These are phyloP conservation scores for Noturus placidus DNA, from an alignment of 2,113 vertebrate species.

Conservation along the genomic window DNA sequence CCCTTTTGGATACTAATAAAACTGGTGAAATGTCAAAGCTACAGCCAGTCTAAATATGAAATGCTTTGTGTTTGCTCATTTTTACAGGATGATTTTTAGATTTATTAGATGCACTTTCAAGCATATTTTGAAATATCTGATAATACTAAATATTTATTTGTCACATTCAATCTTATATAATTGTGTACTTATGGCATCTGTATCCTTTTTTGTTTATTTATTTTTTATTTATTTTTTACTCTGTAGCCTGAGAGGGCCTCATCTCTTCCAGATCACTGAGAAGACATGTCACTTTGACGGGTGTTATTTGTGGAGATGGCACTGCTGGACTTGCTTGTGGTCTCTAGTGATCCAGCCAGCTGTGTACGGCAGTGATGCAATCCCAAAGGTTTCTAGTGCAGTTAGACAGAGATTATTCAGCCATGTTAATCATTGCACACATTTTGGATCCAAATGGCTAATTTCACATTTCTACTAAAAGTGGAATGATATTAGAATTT, in stretches of 20 bases:
- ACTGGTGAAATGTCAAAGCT: not conserved
- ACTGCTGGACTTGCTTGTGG: slow-evolving; percentile 29
- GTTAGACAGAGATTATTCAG: slow-evolving; percentile 48
- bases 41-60: not conserved
- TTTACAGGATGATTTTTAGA: not conserved
- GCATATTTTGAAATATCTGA: not conserved
- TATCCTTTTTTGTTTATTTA: not conserved
- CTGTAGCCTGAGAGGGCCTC: not conserved
- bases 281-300: slow-evolving; percentile 24
- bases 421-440: slow-evolving; percentile 37
- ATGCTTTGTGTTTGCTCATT: not conserved
- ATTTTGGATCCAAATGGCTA: not conserved
- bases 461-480: not conserved
- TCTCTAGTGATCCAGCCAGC: slow-evolving; percentile 47
- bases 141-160: not conserved
- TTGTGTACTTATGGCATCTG: not conserved
- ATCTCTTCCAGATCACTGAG: slow-evolving; percentile 15
- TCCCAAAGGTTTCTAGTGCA: slow-evolving; percentile 28
- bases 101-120: not conserved
- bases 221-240: not conserved
- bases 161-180: not conserved
- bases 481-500: not conserved
- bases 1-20: not conserved
- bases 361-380: slow-evolving; percentile 38
- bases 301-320: slow-evolving; percentile 37